Percentiles rank a stretch among this genome's conserved stretches.
These are phyloP conservation scores for Catocala sponsa DNA, from an alignment of 2,888 invertebrate genomes.

Conservation along the genomic window DNA sequence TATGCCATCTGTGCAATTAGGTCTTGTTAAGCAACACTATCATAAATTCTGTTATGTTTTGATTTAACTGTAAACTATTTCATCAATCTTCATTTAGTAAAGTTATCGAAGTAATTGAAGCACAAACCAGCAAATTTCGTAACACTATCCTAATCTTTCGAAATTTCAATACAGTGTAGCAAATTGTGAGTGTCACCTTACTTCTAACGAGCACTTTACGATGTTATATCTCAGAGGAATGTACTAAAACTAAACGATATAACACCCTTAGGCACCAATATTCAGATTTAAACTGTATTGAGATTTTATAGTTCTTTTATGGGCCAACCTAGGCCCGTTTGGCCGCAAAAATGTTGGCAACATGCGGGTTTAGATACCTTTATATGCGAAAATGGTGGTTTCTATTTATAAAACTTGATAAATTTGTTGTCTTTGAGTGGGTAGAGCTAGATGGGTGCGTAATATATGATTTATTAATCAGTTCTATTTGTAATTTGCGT, in stretches of 20 bases:
- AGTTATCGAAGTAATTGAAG: background rate
- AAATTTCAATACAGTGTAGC: background rate
- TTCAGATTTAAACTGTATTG: slow-evolving; percentile 23
- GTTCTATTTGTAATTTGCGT: too few species aligned
- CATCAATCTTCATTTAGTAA: background rate
- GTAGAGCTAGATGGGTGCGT: too few species aligned
- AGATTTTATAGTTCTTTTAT: slow-evolving; percentile 35
- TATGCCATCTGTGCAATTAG: too few species aligned
- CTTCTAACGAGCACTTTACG: slow-evolving; percentile 26
- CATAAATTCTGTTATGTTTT: background rate
- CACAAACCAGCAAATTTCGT: background rate
- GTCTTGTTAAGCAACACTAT: too few species aligned
- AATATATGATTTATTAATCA: too few species aligned
- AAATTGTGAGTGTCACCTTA: slow-evolving; percentile 12
- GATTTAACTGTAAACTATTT: background rate
- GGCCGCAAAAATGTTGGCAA: slow-evolving; percentile 26
- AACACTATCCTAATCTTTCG: background rate
- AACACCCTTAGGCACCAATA: slow-evolving; percentile 12
- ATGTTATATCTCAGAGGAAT: slow-evolving; percentile 6
- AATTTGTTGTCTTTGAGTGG: too few species aligned
- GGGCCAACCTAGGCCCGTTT: slow-evolving; percentile 20
- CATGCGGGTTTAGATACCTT: background rate
- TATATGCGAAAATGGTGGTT: too few species aligned
- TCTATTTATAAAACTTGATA: too few species aligned
- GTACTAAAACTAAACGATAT: slow-evolving; percentile 19